phyloP scores from a whole-genome alignment of 1,140 invertebrate genomes.

The Hylaeus volcanicus region DNA sequence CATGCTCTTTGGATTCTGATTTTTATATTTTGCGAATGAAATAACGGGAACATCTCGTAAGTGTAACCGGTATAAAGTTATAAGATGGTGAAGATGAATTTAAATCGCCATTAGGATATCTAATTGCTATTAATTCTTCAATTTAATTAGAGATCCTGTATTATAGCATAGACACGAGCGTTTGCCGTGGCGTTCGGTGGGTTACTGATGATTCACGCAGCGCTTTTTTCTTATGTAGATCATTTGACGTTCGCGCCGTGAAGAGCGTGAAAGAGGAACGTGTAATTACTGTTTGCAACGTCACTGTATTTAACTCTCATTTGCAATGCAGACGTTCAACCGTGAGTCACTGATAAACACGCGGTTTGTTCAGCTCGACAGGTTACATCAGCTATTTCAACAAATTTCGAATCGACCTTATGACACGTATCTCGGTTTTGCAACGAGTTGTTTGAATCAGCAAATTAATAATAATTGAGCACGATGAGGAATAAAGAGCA shows the following conservation, averaged over 20 bases:
- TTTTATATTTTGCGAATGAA: too few species aligned
- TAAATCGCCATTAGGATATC: background rate
- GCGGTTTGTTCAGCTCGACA: background rate
- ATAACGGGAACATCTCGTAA: too few species aligned
- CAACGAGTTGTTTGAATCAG: too few species aligned
- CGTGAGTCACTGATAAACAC: slow-evolving; percentile 17
- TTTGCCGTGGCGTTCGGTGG: background rate
- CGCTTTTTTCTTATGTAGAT: background rate
- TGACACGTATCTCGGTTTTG: too few species aligned
- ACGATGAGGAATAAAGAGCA: too few species aligned
- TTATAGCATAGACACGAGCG: background rate
- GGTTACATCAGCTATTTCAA: slow-evolving; percentile 19
- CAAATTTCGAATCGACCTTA: slow-evolving; percentile 12
- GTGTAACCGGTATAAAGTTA: too few species aligned
- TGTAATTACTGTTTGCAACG: background rate
- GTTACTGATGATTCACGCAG: background rate
- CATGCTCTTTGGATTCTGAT: too few species aligned
- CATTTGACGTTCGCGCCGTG: background rate
- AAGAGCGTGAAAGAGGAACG: background rate
- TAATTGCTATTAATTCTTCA: background rate
- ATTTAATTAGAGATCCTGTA: background rate
- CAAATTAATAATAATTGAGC: too few species aligned
- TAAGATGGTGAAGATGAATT: too few species aligned
- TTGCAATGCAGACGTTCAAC: slow-evolving; percentile 15
- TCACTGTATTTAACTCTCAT: slow-evolving; percentile 19